These are phyloP conservation scores for Parnassius mnemosyne DNA, from an alignment of 2,888 invertebrate species.

Conservation along the genomic window DNA sequence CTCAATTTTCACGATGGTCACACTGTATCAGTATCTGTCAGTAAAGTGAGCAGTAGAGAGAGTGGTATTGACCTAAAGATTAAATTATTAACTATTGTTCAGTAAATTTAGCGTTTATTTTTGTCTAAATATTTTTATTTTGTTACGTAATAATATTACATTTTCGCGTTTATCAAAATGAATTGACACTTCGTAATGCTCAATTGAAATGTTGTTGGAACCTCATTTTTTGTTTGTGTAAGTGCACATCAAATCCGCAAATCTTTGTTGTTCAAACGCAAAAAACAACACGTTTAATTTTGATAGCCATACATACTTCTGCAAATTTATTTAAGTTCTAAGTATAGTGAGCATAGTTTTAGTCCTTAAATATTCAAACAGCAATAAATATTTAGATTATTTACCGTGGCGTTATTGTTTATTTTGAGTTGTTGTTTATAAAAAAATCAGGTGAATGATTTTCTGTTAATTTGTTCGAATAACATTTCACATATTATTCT, in stretches of 20 bases:
- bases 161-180: constrained; percentile 4
- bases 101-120: constrained; percentile 29
- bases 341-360: background rate
- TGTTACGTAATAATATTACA: constrained; percentile 10
- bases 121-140: constrained; percentile 23
- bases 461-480: too few species aligned
- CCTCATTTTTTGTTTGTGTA: constrained; percentile 54
- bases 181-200: constrained; percentile 34
- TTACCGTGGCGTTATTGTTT: constrained; percentile 42
- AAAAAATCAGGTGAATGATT: background rate
- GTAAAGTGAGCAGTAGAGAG: constrained; percentile 49
- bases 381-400: background rate
- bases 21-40: constrained; percentile 32
- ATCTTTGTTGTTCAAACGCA: constrained; percentile 73
- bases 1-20: background rate
- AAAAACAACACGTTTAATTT: constrained; percentile 54
- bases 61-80: constrained; percentile 61
- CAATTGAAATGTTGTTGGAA: constrained; percentile 44
- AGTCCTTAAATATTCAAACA: too few species aligned
- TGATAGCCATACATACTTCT: constrained; percentile 27
- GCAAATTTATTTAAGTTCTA: background rate
- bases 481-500: too few species aligned
- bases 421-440: constrained; percentile 39
- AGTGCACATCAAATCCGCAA: constrained; percentile 42
- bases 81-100: constrained; percentile 27